Conservation (phyloP, 2,888 invertebrate genomes). For the Drosophila neotestacea region DNA sequence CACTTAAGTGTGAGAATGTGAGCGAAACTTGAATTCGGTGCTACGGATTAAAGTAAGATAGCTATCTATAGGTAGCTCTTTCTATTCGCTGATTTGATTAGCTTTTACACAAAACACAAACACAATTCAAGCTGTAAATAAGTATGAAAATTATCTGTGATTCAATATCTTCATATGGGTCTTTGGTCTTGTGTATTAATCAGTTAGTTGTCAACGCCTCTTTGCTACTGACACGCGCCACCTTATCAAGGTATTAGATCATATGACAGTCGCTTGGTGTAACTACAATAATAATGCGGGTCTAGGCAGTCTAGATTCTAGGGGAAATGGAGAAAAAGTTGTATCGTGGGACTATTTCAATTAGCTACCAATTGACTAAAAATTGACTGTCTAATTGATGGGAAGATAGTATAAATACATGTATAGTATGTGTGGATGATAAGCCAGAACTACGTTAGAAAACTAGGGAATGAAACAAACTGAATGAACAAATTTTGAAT, state of each 20-base stretch:
- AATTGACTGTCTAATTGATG: background rate
- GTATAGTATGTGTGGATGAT: constrained; percentile 28
- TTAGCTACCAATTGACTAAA: constrained; percentile 17
- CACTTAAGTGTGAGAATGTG: background rate
- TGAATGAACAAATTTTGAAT: constrained; percentile 6
- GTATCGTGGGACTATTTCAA: constrained; percentile 31
- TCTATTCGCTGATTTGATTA: background rate
- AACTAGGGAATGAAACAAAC: background rate
- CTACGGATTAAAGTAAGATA: constrained; percentile 3
- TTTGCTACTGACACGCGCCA: constrained; percentile 34
- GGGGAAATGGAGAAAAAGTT: constrained; percentile 1
- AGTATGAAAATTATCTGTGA: background rate
- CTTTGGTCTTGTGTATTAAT: constrained; percentile 18
- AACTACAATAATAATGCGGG: constrained; percentile 5
- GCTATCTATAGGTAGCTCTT: background rate
- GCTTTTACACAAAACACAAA: background rate
- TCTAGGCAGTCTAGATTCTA: constrained; percentile 1
- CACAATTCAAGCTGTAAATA: background rate
- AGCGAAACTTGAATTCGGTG: background rate
- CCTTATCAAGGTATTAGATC: constrained; percentile 39
- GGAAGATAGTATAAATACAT: constrained; percentile 1
- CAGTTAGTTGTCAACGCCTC: constrained; percentile 10
- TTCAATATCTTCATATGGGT: background rate
- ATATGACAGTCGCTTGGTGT: constrained; percentile 29
- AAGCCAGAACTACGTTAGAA: constrained; percentile 25